These are phyloP conservation scores for Adelphocoris suturalis DNA, from an alignment of 2,888 invertebrate species.

Conservation along the genomic window DNA sequence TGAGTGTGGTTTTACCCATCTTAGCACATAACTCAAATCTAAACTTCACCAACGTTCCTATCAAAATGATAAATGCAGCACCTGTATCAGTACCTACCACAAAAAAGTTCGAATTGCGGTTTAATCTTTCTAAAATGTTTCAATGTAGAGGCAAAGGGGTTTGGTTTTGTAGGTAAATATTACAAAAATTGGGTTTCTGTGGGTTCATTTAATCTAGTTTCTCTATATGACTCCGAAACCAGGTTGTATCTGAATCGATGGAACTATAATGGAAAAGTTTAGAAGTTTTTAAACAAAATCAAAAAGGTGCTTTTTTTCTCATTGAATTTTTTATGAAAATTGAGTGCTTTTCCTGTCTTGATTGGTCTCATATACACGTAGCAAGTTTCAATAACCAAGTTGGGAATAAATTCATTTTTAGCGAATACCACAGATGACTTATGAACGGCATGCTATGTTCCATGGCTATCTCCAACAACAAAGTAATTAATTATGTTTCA, in stretches of 20 bases:
- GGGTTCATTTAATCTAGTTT: too few species aligned
- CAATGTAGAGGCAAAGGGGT: too few species aligned
- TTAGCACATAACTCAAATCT: background rate
- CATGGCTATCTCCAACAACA: slow-evolving; percentile 34
- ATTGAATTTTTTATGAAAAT: slow-evolving; percentile 62
- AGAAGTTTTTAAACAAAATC: background rate
- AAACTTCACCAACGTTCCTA: too few species aligned
- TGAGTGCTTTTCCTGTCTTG: slow-evolving; percentile 27
- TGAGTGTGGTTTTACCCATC: background rate
- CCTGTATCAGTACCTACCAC: too few species aligned
- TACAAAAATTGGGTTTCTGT: too few species aligned
- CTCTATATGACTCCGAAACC: too few species aligned
- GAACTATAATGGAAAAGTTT: too few species aligned
- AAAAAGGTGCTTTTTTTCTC: background rate
- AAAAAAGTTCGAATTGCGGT: too few species aligned
- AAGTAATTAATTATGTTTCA: slow-evolving; percentile 41
- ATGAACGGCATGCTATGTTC: slow-evolving; percentile 58
- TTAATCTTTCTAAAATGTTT: too few species aligned
- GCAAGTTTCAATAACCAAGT: background rate
- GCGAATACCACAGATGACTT: slow-evolving; percentile 36
- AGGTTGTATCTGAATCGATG: too few species aligned
- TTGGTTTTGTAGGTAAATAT: too few species aligned
- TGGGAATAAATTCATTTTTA: slow-evolving; percentile 7
- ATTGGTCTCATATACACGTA: slow-evolving; percentile 39
- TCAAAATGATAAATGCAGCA: background rate